Evolutionary conservation across 2,797 vertebrate genomes (phyloP), one percentile per base, ranked within the genome.

Genomic region (Echiichthys vipera): DNA sequence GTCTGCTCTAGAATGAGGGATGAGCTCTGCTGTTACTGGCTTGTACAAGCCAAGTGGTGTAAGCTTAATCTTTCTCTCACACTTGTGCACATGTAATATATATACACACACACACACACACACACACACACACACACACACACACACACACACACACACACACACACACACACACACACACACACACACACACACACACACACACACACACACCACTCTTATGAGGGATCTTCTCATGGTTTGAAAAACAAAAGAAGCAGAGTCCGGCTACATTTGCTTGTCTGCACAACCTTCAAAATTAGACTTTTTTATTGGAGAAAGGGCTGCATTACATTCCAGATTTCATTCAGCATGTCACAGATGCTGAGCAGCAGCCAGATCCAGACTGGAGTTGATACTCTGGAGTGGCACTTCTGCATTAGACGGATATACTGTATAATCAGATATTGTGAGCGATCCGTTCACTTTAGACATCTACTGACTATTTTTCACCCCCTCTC

Each of bases 391-490:
- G 68, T 29, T 64, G 18, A 62, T 75, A 65, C 32, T 69, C 37
- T 29, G 30, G 58, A 70, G 63, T 37, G 24, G 43, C 65, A 49
- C 67, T 81, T 85, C 78, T 43, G n/a, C 61, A 82, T 86, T 87
- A 74, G 70, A 77, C 63, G 45, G 56, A 70, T 40, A 24, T 77
- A 45, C n/a, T n/a, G n/a, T n/a, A n/a, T 65, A 84, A 84, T 75
- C 84, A 82, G 50, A 77, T 64, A 62, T 72, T 51, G 62, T 49
- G 34, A 70, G 62, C 1, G 40, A 77, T 83, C 69, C 68, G 25
- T 77, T 84, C 71, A 71, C 81, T 89, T 81, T 40, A 63, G 73
- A 84, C 74, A 78, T 77, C 79, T 15, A 62, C 80, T 47, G 66
- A 56, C 61, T 25, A 37, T 54, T 71, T 58, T 22, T 71, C 47